Conservation (phyloP, 2,113 vertebrate species). For the Thermophis baileyi region DNA sequence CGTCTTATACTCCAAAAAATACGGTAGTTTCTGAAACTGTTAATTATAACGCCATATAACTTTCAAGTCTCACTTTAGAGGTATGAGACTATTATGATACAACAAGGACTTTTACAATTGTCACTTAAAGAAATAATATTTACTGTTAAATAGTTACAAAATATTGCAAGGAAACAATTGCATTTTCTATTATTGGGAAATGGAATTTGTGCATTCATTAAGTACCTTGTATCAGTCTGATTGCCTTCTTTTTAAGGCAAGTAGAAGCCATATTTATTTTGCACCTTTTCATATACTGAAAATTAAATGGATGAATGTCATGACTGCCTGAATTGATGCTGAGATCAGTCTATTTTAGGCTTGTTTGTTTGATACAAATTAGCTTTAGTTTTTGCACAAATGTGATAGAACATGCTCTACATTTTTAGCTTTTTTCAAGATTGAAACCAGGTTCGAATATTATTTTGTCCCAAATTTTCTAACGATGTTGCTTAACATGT, state of each 20-base stretch:
- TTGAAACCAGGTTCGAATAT: not conserved
- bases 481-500: not conserved
- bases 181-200: not conserved
- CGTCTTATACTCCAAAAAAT: no score
- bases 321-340: not conserved
- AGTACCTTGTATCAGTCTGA: not conserved
- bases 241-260: not conserved
- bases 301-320: not conserved
- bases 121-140: not conserved
- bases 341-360: not conserved
- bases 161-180: not conserved
- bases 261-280: not conserved
- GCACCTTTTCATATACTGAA: not conserved
- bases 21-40: not conserved
- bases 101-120: not conserved
- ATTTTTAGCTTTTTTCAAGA: not conserved
- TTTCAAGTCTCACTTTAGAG: not conserved
- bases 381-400: not conserved
- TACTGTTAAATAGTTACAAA: not conserved
- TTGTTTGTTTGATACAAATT: not conserved
- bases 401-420: not conserved
- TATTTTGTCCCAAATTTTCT: not conserved
- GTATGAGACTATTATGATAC: not conserved
- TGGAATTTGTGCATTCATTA: not conserved
- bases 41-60: not conserved